Evolutionary conservation across 2,113 vertebrate species (phyloP).

Genomic region (Mesocricetus auratus): DNA sequence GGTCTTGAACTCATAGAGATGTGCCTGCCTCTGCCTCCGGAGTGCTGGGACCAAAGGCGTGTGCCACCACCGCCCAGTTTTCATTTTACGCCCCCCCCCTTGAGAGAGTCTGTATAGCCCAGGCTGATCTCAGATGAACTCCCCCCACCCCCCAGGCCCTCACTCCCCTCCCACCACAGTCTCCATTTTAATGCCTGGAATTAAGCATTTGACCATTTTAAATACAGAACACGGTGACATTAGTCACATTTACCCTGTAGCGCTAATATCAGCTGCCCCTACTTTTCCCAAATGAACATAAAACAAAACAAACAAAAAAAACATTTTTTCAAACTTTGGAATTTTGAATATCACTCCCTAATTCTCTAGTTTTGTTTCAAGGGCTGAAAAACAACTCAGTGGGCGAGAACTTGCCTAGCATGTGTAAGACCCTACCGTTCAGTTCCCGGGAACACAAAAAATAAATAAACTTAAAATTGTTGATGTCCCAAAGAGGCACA

Average conservation of each 20-base stretch:
- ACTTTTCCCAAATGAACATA: background rate
- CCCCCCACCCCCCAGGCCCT: background rate
- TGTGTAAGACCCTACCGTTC: background rate
- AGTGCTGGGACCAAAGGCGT: no score
- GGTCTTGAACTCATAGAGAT: no score
- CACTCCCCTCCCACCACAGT: no score
- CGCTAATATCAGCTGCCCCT: background rate
- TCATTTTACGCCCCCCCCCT: no score
- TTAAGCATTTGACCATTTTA: background rate
- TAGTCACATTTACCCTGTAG: background rate
- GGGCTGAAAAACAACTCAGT: background rate
- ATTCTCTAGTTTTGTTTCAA: conserved; percentile 26
- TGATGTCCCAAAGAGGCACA: background rate
- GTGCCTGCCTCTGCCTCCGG: no score
- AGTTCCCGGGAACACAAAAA: background rate
- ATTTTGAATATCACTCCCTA: conserved; percentile 26
- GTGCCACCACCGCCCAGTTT: no score
- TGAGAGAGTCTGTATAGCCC: background rate
- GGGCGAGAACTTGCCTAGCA: background rate
- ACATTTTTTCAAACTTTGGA: background rate
- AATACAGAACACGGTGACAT: background rate
- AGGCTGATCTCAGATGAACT: background rate
- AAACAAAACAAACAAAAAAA: background rate
- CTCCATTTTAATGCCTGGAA: no score
- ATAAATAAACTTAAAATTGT: background rate